phyloP scores from a whole-genome alignment of 2,797 vertebrate genomes.

The Thaleichthys pacificus region DNA sequence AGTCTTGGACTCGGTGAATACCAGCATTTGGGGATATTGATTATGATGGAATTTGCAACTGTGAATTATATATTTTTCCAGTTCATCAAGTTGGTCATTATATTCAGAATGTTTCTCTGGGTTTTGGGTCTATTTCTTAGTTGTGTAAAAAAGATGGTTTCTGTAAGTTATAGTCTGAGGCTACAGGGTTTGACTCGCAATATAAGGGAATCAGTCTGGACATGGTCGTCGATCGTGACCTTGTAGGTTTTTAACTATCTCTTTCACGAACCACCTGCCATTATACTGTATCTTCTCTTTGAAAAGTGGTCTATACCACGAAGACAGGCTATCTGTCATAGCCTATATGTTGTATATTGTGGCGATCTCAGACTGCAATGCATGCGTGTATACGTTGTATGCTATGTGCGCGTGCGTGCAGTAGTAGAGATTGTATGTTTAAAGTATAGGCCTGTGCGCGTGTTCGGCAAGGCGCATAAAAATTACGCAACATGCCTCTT shows the following conservation, averaged over 20 bases:
- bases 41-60: conserved; percentile 67
- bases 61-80: conserved; percentile 68
- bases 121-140: background rate
- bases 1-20: conserved; percentile 8
- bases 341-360: too few species aligned
- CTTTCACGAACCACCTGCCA: conserved; percentile 65
- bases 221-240: conserved; percentile 82
- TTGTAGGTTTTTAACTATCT: conserved; percentile 68
- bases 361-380: background rate
- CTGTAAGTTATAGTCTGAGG: conserved; percentile 76
- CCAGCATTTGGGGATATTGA: conserved; percentile 24
- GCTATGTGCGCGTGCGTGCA: background rate
- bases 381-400: background rate
- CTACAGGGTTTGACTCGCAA: conserved; percentile 78
- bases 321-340: background rate
- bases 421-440: background rate
- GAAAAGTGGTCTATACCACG: background rate
- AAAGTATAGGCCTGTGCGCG: background rate
- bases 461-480: background rate
- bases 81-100: conserved; percentile 35
- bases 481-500: background rate
- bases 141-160: conserved; percentile 62
- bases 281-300: conserved; percentile 37
- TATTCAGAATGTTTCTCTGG: conserved; percentile 42
- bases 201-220: conserved; percentile 87